Base-by-base conservation (phyloP, 2,888 invertebrate species). In the Metalampra italica region DNA sequence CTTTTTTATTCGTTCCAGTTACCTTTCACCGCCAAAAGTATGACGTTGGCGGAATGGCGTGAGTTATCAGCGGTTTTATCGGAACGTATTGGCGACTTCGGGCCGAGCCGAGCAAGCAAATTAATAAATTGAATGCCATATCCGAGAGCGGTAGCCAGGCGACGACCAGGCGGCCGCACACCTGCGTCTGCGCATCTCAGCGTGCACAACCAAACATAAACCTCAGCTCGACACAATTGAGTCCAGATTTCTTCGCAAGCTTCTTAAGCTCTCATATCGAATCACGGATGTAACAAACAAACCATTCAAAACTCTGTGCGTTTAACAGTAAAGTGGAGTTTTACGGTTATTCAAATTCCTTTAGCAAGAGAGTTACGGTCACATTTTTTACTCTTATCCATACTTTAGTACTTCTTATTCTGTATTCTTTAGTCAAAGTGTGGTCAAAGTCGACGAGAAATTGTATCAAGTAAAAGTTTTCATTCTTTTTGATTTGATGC, bases 81-180 rank as follows among this genome's bases (percentile, higher is more conserved):
- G 40, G 43, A 44, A 43, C 30, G 48, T 52, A 52, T 49, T 43
- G 48, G 51, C 51, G 51, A 45, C 48, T 49, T 43, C 48, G 51
- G 51, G 82, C 81, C 82, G 75, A 72, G 82, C 81, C 82, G 75
- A 72, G 71, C 76, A 78, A 82, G 84, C 80, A 87, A 86, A 86
- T 87, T 86, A 86, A 86, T 86, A 88, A 84, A 87, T 69, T 83
- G 83, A 82, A 85, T 84, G 81, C 82, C 80, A 82, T 85, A 84
- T 79, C 78, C 74, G 78, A 82, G 81, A 79, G 81, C 75, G 78
- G 83, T 82, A 82, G 85, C 78, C 74, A 71, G 87, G 88, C 87
- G 88, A 82, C 88, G 81, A 76, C 74, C 77, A 77, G 88, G 79
- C 88, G 88, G 82, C 71, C 72, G 87, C 72, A 86, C 88, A 88